Conservation (phyloP, 2,888 invertebrate species). For the Strigamia maritima region DNA sequence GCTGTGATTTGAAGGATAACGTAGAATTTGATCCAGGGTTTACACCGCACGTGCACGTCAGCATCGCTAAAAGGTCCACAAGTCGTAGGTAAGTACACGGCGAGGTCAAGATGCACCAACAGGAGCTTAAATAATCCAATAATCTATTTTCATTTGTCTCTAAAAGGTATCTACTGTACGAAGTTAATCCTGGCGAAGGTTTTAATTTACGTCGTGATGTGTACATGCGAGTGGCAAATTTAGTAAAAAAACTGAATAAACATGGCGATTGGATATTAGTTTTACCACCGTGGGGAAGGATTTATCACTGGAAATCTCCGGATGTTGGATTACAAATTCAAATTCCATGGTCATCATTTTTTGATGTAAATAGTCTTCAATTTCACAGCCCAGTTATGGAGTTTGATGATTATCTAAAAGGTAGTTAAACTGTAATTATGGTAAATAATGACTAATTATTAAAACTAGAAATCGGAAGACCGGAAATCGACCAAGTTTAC, state of each 20-base stretch:
- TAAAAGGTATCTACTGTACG: conserved; percentile 77
- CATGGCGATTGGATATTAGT: conserved; percentile 55
- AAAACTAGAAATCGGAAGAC: conserved; percentile 54
- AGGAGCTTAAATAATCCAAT: not conserved
- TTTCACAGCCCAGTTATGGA: conserved; percentile 82
- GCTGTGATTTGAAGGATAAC: not conserved
- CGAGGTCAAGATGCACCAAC: too few species aligned
- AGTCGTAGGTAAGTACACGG: not conserved
- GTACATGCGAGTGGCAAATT: conserved; percentile 84
- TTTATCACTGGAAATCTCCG: conserved; percentile 82
- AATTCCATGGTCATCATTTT: conserved; percentile 78
- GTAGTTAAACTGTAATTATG: conserved; percentile 52
- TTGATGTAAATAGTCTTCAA: conserved; percentile 74
- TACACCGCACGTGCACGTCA: not conserved
- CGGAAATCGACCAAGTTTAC: conserved; percentile 70
- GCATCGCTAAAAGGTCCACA: not conserved
- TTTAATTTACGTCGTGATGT: conserved; percentile 96
- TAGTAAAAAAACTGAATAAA: conserved; percentile 65
- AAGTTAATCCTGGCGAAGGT: conserved; percentile 92
- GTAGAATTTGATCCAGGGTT: not conserved
- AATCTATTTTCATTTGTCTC: not conserved
- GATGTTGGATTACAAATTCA: conserved; percentile 59
- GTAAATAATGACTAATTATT: not conserved
- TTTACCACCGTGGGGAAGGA: conserved; percentile 84
- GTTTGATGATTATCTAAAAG: conserved; percentile 71